Base-by-base conservation (phyloP, 2,113 vertebrate genomes). In the Myxocyprinus asiaticus region DNA sequence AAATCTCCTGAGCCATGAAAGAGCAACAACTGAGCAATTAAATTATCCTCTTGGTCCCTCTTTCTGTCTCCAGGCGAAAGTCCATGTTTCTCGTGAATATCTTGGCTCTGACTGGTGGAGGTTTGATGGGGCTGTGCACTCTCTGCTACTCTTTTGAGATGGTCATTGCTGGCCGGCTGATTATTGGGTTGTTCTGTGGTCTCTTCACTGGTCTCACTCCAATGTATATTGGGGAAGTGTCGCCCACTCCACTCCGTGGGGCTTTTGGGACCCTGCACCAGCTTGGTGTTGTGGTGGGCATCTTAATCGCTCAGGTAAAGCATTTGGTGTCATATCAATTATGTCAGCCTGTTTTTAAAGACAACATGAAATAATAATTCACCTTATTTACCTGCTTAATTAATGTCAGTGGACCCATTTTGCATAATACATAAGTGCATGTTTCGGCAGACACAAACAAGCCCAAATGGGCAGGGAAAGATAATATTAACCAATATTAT, bases 181-280 rank as follows among this genome's bases (percentile, higher is more conserved):
- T 98, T 66, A 96, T 97, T 2, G 98, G 98, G 0, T 6, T 95
- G 10, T 99, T 97, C 90, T 99, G 96, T 0, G 97, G 98, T 0
- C 94, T 98, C 6, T 95, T 95, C 79, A 98, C 97, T 0, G 96
- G 97, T 51, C 93, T 99, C 44, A 96, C 98, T 7, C 98, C 98
- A 71, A 96, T 99, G 96, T 99, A 98, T 56, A 94, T 99, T 71
- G 96, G 97, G 0, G 98, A 99, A 78, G 84, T 99, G 53, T 96
- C 98, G 0, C 98, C 98, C 4, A 99, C 96, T 0, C 87, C 91
- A 0, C 87, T 97, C 0, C 91, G 97, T 0, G 97, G 98, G 2
- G 97, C 98, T 17, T 96, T 99, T 1, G 97, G 97, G 5, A 97
- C 98, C 0, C 92, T 99, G 11, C 95, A 98, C 87, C 97, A 99